Percentiles rank a stretch among this genome's conserved stretches.
These are phyloP conservation scores for Macrostomum lignano DNA, from an alignment of 1,140 invertebrate genomes.

Conservation along the genomic window DNA sequence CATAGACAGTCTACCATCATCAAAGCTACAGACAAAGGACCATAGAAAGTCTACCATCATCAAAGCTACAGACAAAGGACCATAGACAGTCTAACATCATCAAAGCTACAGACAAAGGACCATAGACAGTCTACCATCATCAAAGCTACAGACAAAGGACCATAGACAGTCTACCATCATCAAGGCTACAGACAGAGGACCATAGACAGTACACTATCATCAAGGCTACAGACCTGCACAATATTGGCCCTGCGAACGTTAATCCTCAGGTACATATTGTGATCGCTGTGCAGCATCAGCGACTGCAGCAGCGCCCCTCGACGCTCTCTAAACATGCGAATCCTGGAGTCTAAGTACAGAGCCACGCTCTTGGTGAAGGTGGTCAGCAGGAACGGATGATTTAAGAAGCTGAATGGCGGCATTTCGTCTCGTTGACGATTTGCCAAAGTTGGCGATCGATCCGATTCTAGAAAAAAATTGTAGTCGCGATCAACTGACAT, in stretches of 20 bases:
- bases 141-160: too few species aligned
- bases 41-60: too few species aligned
- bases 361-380: conserved; percentile 61
- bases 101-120: too few species aligned
- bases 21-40: too few species aligned
- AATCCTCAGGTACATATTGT: conserved; percentile 51
- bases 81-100: too few species aligned
- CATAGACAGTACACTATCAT: too few species aligned
- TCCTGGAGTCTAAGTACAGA: conserved; percentile 67
- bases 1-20: too few species aligned
- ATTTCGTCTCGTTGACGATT: conserved; percentile 5
- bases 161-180: too few species aligned
- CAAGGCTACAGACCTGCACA: too few species aligned
- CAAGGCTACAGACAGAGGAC: too few species aligned
- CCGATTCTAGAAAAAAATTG: conserved; percentile 1
- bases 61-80: too few species aligned
- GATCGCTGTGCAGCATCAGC: conserved; percentile 37
- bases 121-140: too few species aligned
- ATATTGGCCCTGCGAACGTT: conserved; percentile 50
- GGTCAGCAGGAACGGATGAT: conserved; percentile 64
- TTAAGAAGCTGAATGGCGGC: conserved; percentile 52
- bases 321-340: conserved; percentile 69
- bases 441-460: neutral
- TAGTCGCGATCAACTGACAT: conserved; percentile 56
- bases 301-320: conserved; percentile 49